These are phyloP conservation scores for Cheilosia vernalis DNA, from an alignment of 2,888 invertebrate genomes.

Conservation along the genomic window DNA sequence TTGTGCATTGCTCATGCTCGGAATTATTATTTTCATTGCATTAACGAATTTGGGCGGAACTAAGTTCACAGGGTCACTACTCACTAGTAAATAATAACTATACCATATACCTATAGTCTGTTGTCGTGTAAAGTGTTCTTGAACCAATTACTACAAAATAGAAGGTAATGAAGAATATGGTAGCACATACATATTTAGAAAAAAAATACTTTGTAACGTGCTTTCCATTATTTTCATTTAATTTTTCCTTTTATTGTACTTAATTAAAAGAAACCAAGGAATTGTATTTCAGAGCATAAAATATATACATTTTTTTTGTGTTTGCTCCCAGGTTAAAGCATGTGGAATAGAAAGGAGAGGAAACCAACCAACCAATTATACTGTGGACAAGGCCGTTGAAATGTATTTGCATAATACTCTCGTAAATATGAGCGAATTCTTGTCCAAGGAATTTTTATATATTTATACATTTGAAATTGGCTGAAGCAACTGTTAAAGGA, in stretches of 20 bases:
- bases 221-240: constrained; percentile 13
- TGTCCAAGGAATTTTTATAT: constrained; percentile 32
- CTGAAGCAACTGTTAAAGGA: constrained; percentile 45
- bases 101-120: too few relatives aligned
- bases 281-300: constrained; percentile 14
- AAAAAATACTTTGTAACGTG: neutral
- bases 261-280: constrained; percentile 17
- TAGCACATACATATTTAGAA: neutral
- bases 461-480: constrained; percentile 36
- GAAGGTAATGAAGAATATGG: neutral
- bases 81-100: too few relatives aligned
- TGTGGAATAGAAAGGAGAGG: neutral
- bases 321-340: constrained; percentile 8
- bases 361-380: neutral
- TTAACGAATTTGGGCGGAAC: too few relatives aligned
- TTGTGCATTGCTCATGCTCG: too few relatives aligned
- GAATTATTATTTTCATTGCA: too few relatives aligned
- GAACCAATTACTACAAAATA: too few relatives aligned
- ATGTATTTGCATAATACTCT: constrained; percentile 48
- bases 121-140: too few relatives aligned
- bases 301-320: constrained; percentile 13
- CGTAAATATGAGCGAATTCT: constrained; percentile 47
- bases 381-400: constrained; percentile 26
- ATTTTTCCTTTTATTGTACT: constrained; percentile 17
- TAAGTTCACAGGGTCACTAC: too few relatives aligned